Conservation (phyloP, 1,140 invertebrate species). For the Luehdorfia chinensis region DNA sequence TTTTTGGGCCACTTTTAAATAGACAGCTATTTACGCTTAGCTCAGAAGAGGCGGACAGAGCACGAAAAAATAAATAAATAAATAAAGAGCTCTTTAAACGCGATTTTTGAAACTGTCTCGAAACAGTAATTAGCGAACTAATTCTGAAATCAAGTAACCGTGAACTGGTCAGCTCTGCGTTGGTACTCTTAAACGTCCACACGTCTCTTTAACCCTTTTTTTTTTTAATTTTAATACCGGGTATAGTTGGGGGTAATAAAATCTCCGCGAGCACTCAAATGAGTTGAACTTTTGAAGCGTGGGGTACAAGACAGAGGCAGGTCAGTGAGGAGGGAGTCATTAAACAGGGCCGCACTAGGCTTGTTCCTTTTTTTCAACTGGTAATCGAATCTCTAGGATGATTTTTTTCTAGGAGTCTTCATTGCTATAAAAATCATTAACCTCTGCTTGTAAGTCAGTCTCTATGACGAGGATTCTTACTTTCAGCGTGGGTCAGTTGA, state of each 20-base stretch:
- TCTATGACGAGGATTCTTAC: no score
- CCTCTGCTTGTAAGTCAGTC: no score
- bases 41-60: conserved; percentile 16
- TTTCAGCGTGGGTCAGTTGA: no score
- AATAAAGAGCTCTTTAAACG: conserved; percentile 20
- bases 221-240: conserved; percentile 69
- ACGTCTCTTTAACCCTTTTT: conserved; percentile 67
- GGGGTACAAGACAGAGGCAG: conserved; percentile 71
- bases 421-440: no score
- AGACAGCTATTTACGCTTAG: conserved; percentile 16
- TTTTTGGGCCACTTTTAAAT: conserved; percentile 17
- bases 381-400: conserved; percentile 13
- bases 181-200: conserved; percentile 59
- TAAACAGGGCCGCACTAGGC: conserved; percentile 48
- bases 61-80: conserved; percentile 14
- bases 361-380: conserved; percentile 4
- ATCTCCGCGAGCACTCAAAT: conserved; percentile 74
- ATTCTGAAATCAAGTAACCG: conserved; percentile 65
- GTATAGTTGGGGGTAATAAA: conserved; percentile 71
- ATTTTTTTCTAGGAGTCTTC: not conserved
- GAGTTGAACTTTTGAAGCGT: conserved; percentile 75
- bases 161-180: conserved; percentile 63
- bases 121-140: conserved; percentile 65
- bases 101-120: conserved; percentile 63
- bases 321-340: conserved; percentile 67